A percentile compares a stretch with the other conserved stretches of the same genome.
Conservation (phyloP, 2,888 invertebrate species). For the Synanthedon andrenaeformis region DNA sequence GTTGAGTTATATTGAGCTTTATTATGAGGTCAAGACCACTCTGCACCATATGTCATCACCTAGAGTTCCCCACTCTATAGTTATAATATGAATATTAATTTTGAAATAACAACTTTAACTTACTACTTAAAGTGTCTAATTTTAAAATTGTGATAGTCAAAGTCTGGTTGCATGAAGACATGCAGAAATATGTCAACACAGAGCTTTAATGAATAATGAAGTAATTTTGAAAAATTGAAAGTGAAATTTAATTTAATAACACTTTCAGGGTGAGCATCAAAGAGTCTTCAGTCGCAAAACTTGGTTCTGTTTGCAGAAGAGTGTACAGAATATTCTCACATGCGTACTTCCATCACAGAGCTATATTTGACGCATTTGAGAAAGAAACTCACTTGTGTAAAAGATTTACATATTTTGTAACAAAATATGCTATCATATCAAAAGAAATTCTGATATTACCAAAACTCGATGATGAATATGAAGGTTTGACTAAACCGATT, state of each 20-base stretch:
- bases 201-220: no score
- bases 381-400: conserved; percentile 95
- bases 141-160: no score
- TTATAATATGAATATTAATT: no score
- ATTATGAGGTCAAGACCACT: no score
- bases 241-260: neutral
- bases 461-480: conserved; percentile 83
- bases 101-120: no score
- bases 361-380: conserved; percentile 98
- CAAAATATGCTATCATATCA: conserved; percentile 98
- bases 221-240: neutral
- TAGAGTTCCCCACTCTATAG: no score
- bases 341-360: conserved; percentile 97
- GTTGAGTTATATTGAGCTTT: neutral
- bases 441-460: conserved; percentile 99
- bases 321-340: conserved; percentile 99
- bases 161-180: no score
- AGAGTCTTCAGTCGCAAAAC: conserved; percentile 97
- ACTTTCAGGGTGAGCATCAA: conserved; percentile 94
- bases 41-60: no score
- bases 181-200: no score
- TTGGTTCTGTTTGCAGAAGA: conserved; percentile 97
- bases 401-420: conserved; percentile 97
- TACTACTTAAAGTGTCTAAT: no score
- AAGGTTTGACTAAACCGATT: conserved; percentile 33